These are phyloP conservation scores for Sarcophilus harrisii DNA, from an alignment of 2,797 vertebrate genomes.

Conservation along the genomic window DNA sequence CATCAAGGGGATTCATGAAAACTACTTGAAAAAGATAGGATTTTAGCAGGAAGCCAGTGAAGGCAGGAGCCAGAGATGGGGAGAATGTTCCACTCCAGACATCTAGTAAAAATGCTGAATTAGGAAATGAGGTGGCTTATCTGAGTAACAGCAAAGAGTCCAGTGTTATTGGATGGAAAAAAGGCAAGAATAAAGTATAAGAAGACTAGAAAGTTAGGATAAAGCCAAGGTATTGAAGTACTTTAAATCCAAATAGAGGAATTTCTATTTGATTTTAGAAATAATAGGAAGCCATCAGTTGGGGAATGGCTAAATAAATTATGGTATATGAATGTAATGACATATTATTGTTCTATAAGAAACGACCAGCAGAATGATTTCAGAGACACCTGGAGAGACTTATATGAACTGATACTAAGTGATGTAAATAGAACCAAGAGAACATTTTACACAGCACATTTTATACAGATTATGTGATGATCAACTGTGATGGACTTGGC, in stretches of 20 bases:
- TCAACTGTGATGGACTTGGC: too few species aligned
- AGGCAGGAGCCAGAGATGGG: background rate
- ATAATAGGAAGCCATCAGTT: background rate
- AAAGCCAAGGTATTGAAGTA: background rate
- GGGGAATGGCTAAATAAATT: too few species aligned
- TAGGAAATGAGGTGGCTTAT: background rate
- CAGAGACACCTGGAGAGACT: too few species aligned
- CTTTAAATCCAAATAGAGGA: background rate
- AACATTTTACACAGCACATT: too few species aligned
- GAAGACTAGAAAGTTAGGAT: background rate
- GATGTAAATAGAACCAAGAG: too few species aligned
- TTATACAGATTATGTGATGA: too few species aligned
- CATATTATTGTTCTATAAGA: too few species aligned
- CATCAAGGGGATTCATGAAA: background rate
- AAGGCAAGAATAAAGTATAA: background rate
- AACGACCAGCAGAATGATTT: too few species aligned
- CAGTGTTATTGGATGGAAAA: background rate
- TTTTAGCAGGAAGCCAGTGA: background rate
- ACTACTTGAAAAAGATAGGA: background rate
- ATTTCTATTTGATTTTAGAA: background rate
- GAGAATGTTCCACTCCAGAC: background rate
- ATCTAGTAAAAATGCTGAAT: background rate
- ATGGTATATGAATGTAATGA: too few species aligned
- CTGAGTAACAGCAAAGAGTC: background rate
- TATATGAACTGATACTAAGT: too few species aligned